Evolutionary conservation across 2,113 vertebrate species (phyloP).

Genomic region (Leucopsar rothschildi): DNA sequence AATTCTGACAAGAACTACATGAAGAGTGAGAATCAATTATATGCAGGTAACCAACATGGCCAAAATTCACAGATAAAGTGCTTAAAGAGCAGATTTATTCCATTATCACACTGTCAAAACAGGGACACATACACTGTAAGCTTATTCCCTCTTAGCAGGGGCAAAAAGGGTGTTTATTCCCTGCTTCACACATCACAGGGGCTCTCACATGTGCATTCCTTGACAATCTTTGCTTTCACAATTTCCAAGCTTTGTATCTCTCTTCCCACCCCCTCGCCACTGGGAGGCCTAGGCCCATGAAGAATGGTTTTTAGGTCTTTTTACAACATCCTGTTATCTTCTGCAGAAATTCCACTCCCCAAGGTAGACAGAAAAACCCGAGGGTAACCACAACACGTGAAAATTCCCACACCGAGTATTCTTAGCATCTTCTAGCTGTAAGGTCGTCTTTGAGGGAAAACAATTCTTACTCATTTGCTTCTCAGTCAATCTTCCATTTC

Average conservation of each 20-base stretch:
- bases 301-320: background rate
- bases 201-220: background rate
- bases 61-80: background rate
- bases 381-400: background rate
- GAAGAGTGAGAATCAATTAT: background rate
- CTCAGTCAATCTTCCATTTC: background rate
- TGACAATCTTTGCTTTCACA: background rate
- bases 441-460: background rate
- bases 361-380: background rate
- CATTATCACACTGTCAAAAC: background rate
- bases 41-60: background rate
- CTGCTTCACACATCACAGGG: background rate
- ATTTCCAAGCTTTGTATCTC: background rate
- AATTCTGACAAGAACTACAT: background rate
- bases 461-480: background rate
- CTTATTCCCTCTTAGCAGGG: background rate
- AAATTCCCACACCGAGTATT: background rate
- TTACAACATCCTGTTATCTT: background rate
- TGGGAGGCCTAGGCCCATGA: background rate
- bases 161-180: background rate
- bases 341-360: background rate
- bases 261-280: background rate
- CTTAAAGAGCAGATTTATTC: background rate
- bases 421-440: background rate
- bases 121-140: no score